Conservation (phyloP, 2,113 vertebrate genomes). For the Rostratula benghalensis region DNA sequence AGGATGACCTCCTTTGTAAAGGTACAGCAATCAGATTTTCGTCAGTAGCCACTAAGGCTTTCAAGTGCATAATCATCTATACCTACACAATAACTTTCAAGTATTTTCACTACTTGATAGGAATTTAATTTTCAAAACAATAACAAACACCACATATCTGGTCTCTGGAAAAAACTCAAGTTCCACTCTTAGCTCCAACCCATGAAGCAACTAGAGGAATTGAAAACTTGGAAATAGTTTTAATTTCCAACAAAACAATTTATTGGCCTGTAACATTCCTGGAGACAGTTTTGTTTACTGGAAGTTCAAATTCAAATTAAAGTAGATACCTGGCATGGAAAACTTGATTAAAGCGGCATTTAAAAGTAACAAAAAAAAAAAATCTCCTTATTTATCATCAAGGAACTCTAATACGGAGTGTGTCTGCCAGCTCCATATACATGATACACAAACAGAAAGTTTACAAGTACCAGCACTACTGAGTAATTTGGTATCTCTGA, state of each 20-base stretch:
- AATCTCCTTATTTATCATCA: background rate
- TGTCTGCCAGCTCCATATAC: background rate
- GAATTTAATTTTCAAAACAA: background rate
- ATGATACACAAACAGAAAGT: background rate
- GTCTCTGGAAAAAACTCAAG: background rate
- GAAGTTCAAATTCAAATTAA: background rate
- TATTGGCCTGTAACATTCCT: background rate
- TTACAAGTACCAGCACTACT: background rate
- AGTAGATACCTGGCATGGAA: background rate
- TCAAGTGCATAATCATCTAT: background rate
- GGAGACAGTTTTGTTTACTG: background rate
- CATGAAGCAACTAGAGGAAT: background rate
- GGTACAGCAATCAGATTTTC: background rate
- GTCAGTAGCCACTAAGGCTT: background rate
- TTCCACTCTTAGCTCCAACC: background rate
- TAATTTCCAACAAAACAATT: background rate
- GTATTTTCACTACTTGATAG: background rate
- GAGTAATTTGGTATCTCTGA: background rate
- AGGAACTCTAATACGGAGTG: background rate
- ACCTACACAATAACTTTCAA: background rate
- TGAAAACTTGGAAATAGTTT: background rate
- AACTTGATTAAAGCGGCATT: background rate
- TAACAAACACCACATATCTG: accelerated
- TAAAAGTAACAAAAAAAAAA: background rate
- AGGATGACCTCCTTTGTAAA: background rate